Conservation (phyloP, 2,797 vertebrate species). For the Pachyuromys duprasi region DNA sequence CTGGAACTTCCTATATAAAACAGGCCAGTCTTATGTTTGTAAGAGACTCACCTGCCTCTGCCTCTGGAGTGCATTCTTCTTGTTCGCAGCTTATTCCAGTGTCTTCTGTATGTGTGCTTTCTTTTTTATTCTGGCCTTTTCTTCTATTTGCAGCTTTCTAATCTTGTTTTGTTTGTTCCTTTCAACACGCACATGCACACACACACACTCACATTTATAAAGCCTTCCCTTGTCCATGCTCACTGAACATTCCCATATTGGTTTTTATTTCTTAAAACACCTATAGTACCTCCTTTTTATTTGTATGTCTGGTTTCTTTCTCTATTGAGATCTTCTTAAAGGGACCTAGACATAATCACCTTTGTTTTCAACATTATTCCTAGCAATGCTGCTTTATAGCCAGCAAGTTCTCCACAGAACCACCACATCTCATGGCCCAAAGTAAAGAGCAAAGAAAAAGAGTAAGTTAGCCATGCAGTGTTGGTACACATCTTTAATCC, state of each 20-base stretch:
- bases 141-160: conserved; percentile 39
- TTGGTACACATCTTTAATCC: too few species aligned
- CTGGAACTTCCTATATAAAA: neutral
- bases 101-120: neutral
- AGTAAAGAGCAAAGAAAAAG: neutral
- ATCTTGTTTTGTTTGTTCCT: neutral
- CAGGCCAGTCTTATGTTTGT: neutral
- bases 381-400: conserved; percentile 7
- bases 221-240: neutral
- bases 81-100: neutral
- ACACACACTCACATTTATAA: neutral
- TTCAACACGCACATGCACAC: too few species aligned
- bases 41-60: neutral
- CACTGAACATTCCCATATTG: neutral
- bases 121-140: neutral
- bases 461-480: neutral
- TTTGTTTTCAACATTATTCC: conserved; percentile 28
- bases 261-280: neutral
- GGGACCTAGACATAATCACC: conserved; percentile 1
- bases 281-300: neutral
- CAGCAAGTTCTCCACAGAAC: conserved; percentile 54
- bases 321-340: neutral
- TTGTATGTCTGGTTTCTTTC: conserved; percentile 38
- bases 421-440: neutral
- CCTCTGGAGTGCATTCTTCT: neutral